Conservation (phyloP, 2,113 vertebrate genomes). For the Osmerus eperlanus region DNA sequence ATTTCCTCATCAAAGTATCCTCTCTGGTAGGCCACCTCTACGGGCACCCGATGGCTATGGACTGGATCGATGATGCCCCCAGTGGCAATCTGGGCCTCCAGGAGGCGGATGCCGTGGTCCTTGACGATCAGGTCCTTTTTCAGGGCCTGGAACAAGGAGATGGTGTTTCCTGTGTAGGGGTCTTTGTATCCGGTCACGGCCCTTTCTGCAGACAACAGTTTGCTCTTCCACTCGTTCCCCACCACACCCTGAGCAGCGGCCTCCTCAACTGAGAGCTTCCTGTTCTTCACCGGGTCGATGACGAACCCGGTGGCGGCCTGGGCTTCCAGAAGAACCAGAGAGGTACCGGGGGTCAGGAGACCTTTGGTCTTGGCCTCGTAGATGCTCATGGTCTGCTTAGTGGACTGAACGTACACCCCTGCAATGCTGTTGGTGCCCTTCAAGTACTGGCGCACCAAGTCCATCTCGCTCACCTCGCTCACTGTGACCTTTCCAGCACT, state of each 20-base stretch:
- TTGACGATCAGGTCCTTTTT: constrained; percentile 66
- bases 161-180: constrained; percentile 76
- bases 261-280: constrained; percentile 72
- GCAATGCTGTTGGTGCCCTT: constrained; percentile 79
- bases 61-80: constrained; percentile 65
- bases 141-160: constrained; percentile 77
- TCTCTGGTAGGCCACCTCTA: constrained; percentile 76
- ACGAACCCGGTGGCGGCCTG: constrained; percentile 65
- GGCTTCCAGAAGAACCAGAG: constrained; percentile 63
- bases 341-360: constrained; percentile 67
- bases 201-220: constrained; percentile 63
- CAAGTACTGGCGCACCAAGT: constrained; percentile 80
- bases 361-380: constrained; percentile 70
- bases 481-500: no score
- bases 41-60: constrained; percentile 58
- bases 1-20: constrained; percentile 82
- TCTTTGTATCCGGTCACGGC: constrained; percentile 78
- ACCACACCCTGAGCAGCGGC: constrained; percentile 64
- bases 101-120: constrained; percentile 62
- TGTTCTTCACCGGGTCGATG: constrained; percentile 61
- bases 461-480: constrained; percentile 69
- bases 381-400: constrained; percentile 74
- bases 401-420: constrained; percentile 74
- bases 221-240: constrained; percentile 63
- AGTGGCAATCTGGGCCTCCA: constrained; percentile 65